Conservation (phyloP, 1,140 invertebrate genomes). For the Drosophila triauraria region DNA sequence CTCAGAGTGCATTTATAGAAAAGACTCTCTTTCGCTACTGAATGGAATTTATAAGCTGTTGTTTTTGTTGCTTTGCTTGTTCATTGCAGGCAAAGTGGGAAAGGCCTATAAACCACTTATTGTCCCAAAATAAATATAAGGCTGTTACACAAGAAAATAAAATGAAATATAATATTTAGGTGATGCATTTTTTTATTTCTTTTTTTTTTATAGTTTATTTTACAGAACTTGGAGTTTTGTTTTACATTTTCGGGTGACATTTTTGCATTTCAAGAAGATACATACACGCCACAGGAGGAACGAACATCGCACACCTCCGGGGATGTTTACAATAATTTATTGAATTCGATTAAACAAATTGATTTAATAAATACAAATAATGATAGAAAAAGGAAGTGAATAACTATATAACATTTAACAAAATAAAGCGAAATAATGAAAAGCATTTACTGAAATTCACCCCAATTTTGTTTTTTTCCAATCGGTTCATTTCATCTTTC, state of each 20-base stretch:
- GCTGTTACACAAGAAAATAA: background rate
- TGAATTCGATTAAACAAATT: slow-evolving; percentile 9
- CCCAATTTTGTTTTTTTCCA: background rate
- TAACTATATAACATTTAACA: slow-evolving; percentile 31
- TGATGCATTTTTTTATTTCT: background rate
- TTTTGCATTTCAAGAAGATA: slow-evolving; percentile 15
- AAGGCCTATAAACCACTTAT: too few species aligned
- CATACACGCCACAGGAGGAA: slow-evolving; percentile 26
- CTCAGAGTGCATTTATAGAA: too few species aligned
- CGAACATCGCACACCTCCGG: slow-evolving; percentile 6
- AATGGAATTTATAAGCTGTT: too few species aligned
- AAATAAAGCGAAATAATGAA: background rate
- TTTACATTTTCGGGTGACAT: slow-evolving; percentile 36
- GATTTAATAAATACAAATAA: slow-evolving; percentile 1
- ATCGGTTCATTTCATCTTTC: background rate
- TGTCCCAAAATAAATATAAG: too few species aligned
- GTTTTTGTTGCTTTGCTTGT: too few species aligned
- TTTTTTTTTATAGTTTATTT: slow-evolving; percentile 16
- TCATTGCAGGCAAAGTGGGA: too few species aligned
- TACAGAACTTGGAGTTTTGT: slow-evolving; percentile 11
- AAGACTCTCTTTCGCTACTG: too few species aligned
- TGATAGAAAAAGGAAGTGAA: background rate
- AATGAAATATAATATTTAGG: background rate
- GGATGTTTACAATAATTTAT: slow-evolving; percentile 40
- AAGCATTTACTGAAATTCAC: slow-evolving; percentile 17